Percentiles rank a stretch among this genome's conserved stretches.
These are phyloP conservation scores for Apolygus lucorum DNA, from an alignment of 1,140 invertebrate genomes.

Conservation along the genomic window DNA sequence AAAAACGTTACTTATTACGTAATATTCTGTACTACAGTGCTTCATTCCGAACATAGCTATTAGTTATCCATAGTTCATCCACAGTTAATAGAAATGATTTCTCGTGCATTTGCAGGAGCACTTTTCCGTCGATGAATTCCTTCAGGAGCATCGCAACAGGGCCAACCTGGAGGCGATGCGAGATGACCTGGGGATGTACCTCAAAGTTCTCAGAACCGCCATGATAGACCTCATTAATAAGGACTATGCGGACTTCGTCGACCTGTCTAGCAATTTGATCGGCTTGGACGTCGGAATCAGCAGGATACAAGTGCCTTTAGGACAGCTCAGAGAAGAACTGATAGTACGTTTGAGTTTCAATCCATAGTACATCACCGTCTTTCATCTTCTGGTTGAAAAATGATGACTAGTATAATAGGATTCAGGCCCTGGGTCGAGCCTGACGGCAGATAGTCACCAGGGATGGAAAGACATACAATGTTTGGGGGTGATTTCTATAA, in stretches of 20 bases:
- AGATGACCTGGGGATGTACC: constrained; percentile 80
- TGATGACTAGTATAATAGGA: no score
- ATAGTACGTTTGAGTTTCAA: constrained; percentile 45
- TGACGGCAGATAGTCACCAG: no score
- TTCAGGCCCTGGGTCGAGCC: no score
- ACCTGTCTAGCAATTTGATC: constrained; percentile 86
- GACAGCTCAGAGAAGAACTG: constrained; percentile 70
- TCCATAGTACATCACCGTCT: no score
- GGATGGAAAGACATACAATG: no score
- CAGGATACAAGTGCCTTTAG: constrained; percentile 65
- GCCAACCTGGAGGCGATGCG: constrained; percentile 76
- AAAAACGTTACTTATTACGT: neutral
- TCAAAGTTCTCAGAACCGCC: constrained; percentile 79
- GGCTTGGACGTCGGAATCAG: constrained; percentile 80
- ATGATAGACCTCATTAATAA: constrained; percentile 96
- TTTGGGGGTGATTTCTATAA: no score
- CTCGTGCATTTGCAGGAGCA: constrained; percentile 48
- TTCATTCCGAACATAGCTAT: neutral
- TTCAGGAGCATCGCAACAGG: constrained; percentile 72
- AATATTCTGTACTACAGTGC: neutral
- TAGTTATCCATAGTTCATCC: neutral
- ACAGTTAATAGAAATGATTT: neutral
- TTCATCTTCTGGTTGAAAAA: no score
- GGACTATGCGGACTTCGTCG: constrained; percentile 95
- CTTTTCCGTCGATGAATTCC: constrained; percentile 85